Evolutionary conservation across 92 coral and sea anemone species (phyloP).

Genomic region (Metridium senile): DNA sequence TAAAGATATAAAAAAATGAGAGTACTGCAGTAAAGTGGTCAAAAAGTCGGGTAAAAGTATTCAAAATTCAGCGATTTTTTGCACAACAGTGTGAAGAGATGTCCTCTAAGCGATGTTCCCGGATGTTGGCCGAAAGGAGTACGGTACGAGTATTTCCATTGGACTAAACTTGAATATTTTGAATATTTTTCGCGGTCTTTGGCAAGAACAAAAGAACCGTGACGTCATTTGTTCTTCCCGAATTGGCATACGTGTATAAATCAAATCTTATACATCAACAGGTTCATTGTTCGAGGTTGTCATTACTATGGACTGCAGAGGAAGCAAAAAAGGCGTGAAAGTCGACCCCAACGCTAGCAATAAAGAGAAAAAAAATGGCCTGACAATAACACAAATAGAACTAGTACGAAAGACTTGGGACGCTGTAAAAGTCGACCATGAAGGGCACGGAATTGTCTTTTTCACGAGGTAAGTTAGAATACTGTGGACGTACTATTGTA

Average conservation of each 20-base stretch:
- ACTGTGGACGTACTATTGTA: not conserved
- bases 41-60: too few relatives aligned
- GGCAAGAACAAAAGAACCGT: too few relatives aligned
- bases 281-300: not conserved
- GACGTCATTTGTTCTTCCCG: too few relatives aligned
- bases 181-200: too few relatives aligned
- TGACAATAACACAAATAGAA: conserved; percentile 23
- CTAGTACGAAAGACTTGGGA: conserved; percentile 42
- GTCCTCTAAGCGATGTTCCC: too few relatives aligned
- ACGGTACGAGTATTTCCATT: too few relatives aligned
- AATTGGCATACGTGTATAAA: not conserved
- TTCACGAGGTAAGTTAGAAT: conserved; percentile 23
- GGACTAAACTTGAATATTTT: too few relatives aligned
- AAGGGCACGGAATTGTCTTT: conserved; percentile 23
- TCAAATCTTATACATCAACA: not conserved
- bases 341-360: not conserved
- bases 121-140: too few relatives aligned
- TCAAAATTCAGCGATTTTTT: too few relatives aligned
- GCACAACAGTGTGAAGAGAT: too few relatives aligned
- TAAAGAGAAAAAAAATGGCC: conserved; percentile 10
- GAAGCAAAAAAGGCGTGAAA: conserved; percentile 1
- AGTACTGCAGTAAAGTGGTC: too few relatives aligned
- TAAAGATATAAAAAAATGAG: too few relatives aligned
- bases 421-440: conserved; percentile 27
- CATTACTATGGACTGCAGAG: conserved; percentile 13